Base-by-base conservation (phyloP, 2,888 invertebrate genomes). In the Mythimna pallens region DNA sequence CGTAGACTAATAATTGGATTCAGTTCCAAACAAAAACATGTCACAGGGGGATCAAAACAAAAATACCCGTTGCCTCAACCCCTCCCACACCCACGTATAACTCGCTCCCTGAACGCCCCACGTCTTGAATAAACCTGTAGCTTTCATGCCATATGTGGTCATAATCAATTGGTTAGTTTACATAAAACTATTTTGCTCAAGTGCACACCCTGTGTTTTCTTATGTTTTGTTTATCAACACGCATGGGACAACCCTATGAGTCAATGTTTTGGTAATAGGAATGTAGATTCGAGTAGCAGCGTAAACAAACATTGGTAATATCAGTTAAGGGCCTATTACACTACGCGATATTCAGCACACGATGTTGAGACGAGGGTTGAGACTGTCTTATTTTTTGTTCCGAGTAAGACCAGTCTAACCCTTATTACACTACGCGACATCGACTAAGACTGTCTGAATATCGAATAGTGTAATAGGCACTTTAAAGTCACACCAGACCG, bases 121-220 rank as follows among this genome's bases (percentile, higher is more conserved):
- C 43, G 65, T 63, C 69, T 81, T 73, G 34, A 59, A 10, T 54
- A 65, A 62, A 65, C 67, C 36, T 73, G 59, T 65, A 62, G 62
- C 52, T 67, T 76, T 74, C 12, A 52, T 72, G 14, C n/a, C 12
- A 17, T 55, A 75, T 57, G 57, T 54, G 55, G 20, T 1, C 6
- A 12, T 40, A 57, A 78, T 64, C 65, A 59, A 73, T 69, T 59
- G 9, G 9, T 30, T 57, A 69, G 69, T 82, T 82, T 82, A 82
- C 82, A 40, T 57, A 67, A 81, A 65, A 78, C 12, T 70, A 59
- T 78, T 73, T 69, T 78, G 55, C 65, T 66, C 61, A 40, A 57
- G 65, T 65, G 54, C 73, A 58, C 80, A 52, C 78, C 64, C 50
- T 22, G 34, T 64, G 10, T 58, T 66, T 70, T 22, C 55, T 54